Evolutionary conservation across 2,797 vertebrate species (phyloP), one percentile per base, ranked within the genome.

Genomic region (Pagetopsis macropterus): DNA sequence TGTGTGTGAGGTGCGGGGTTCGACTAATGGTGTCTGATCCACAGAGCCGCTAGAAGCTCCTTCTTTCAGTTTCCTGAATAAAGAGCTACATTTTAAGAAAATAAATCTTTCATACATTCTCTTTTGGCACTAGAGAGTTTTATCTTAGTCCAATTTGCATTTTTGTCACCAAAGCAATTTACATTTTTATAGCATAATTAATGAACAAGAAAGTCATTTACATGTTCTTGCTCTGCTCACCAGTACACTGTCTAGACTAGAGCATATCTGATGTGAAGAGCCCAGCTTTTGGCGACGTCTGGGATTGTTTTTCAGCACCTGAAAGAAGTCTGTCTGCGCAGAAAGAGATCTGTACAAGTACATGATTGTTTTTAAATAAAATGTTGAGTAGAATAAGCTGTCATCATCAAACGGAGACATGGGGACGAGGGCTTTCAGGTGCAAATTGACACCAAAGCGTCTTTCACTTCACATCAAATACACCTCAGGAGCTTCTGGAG

Each of bases 161-260:
- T 94, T 95, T 94, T 91, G 90, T 93, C 89, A 86, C 90, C 80
- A 85, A 89, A 91, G 84, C 85, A 92, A 95, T 95, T 95, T 94
- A 93, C 94, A 95, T 95, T 94, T 95, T 95, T 91, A 95, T 90
- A 90, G 94, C 93, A 95, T 95, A 95, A 95, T 94, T 95, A 95
- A 95, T 95, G 92, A 94, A 91, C 84, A 90, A 86, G 87, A 84
- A 91, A 91, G 86, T 87, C 3, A 95, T 95, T 95, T 94, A 91
- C 91, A 94, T 94, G 80, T 90, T 55, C 90, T 84, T 81, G 76
- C 87, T 90, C 84, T 63, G 70, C 80, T 85, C 84, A 55, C 84
- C 74, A 75, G 72, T 55, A 78, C 78, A 70, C 72, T 82, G 88
- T 93, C 82, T 87, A 44, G 76, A 88, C 82, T 85, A n/a, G 75